Base-by-base conservation (phyloP, 2,797 vertebrate species). In the Poecilia velifera region DNA sequence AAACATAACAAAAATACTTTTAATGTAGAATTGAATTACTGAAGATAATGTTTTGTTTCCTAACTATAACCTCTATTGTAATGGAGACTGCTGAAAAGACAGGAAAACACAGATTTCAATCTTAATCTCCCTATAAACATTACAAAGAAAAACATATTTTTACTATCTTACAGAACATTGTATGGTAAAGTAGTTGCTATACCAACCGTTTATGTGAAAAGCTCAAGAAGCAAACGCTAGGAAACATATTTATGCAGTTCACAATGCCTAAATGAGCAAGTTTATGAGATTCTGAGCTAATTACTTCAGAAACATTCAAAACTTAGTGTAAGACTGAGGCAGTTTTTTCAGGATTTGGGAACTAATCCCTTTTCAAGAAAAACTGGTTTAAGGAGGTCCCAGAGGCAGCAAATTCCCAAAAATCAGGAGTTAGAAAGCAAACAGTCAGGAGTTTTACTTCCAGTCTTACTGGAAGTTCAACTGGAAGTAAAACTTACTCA, bases 1-100 rank as follows among this genome's bases (percentile, higher is more conserved):
- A 16, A 80, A 83, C 51, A 66, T 12, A 28, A 5, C 14, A 77
- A 80, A 80, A 87, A 73, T 70, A 62, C 6, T 25, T 49, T 9
- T 46, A 28, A 31, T 34, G 1, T 55, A 13, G 28, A 14, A 80
- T 53, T 80, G 0, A 28, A 45, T 10, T 46, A 3, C 46, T 25
- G 22, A 77, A 31, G 0, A 83, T 20, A 47, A 36, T 1, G 66
- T 68, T 55, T 0, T n/a, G 31, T 80, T 84, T 79, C 39, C 49
- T 25, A 53, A 59, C 70, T 36, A 51, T 10, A 75, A 49, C 41
- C 7, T 1, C 55, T 72, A 45, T 49, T 36, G 39, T 64, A 36
- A 13, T 41, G 28, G 2, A 36, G 7, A 49, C 22, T 22, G 14
- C 34, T 8, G 9, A 8, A 34, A 78, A 75, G 45, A 22, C 9